Evolutionary conservation across 1,140 invertebrate species (phyloP), one percentile per base, ranked within the genome.

Genomic region (Teleopsis dalmanni): DNA sequence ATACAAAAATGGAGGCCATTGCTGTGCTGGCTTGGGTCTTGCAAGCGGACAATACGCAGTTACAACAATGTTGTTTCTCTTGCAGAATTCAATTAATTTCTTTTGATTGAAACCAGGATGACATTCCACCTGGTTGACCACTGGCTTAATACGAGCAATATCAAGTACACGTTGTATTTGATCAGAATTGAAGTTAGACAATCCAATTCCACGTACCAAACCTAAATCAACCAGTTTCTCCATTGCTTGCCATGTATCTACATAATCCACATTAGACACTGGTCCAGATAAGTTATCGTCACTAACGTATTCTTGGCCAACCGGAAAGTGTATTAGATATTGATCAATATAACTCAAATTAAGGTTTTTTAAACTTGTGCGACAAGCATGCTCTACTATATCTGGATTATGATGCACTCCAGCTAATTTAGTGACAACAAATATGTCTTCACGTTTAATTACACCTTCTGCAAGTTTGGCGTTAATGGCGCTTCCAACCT

Each of bases 171-270:
- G 74, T 27, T 84, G 75, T 11, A 94, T 79, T 72, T 96, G 93
- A 25, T 79, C 68, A 27, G 77, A 82, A 65, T 92, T 95, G 62
- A 96, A 97, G 69, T 96, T 97, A 26, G 90, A 94, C 1, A 96
- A 52, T 1, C 94, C 93, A 58, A 97, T 89, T 44, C 84, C 83
- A 41, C 76, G 81, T 0, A 78, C 75, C 11, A 91, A 73, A 2
- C 89, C 90, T 44, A 81, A 72, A 18, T 79, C 73, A 3, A 84
- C 81, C 37, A 85, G 78, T 29, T 82, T 75, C 73, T 95, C 93
- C 80, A 96, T 79, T 25, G 79, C 91, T 71, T 80, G 82, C 91
- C 92, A 98, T 0, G 92, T 92, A 56, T 95, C 91, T n/a, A 92
- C 56, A 59, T 87, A 94, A 68, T 95, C 90, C 1, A 79, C 76